Evolutionary conservation across 2,888 invertebrate species (phyloP), one percentile per base, ranked within the genome.

Genomic region (Alsophila aescularia): DNA sequence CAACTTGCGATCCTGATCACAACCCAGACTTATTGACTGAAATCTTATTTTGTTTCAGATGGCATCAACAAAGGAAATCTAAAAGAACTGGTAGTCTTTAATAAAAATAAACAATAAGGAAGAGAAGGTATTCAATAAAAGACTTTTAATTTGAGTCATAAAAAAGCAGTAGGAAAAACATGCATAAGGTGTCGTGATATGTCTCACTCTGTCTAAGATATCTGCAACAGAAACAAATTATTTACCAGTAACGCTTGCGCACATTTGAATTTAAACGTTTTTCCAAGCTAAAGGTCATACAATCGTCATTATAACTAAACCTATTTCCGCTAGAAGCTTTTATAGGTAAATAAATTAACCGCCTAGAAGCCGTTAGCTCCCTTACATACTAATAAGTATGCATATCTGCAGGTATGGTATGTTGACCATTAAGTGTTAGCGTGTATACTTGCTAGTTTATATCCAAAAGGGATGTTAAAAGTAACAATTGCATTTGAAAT

Each of bases 331-430:
- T 66, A 64, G 58, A 45, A 66, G 54, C 69, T 73, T 71, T 74
- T 72, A 75, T 73, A 71, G 67, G 70, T 58, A 79, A 76, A 80
- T 80, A 73, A 81, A 81, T 81, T 77, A 73, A 77, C 73, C 64
- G 70, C 66, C 68, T 67, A 66, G 66, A 70, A 74, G 70, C 77
- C 70, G 73, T 81, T 73, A 69, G 75, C 69, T 72, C 66, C 70
- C 67, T 70, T 70, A 62, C 52, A 54, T 66, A 69, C 67, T 67
- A 70, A 62, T 70, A 72, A 72, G 64, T 59, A 60, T 58, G 70
- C 62, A 63, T 65, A 67, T 68, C 64, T 65, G 66, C 68, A 64
- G 69, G 68, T 69, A 70, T 77, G 73, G n/a, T 75, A 73, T 70
- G 72, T 70, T 60, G 69, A 65, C 67, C 70, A 75, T 79, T 77